Evolutionary conservation across 2,113 vertebrate genomes (phyloP).

Genomic region (Felis catus): DNA sequence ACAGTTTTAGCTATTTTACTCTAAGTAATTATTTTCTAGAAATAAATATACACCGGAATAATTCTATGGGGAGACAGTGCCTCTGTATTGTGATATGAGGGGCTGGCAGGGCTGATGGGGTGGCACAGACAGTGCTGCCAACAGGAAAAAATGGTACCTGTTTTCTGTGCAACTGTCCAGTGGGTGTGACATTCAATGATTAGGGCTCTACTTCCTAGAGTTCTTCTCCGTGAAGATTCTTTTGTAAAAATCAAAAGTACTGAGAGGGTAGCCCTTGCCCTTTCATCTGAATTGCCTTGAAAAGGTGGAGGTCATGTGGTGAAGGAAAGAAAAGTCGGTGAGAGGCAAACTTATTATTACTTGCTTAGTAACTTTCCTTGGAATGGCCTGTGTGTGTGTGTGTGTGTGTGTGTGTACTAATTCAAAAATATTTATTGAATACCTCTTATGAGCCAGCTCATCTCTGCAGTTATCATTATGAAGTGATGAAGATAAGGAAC

Average conservation of each 20-base stretch:
- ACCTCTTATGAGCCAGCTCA: neutral
- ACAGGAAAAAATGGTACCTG: neutral
- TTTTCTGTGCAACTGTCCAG: neutral
- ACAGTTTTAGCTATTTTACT: neutral
- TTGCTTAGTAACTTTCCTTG: neutral
- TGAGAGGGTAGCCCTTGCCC: neutral
- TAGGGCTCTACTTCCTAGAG: neutral
- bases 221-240: neutral
- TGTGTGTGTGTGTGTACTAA: neutral
- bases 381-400: neutral
- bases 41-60: neutral
- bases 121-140: accelerated
- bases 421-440: neutral
- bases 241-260: neutral
- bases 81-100: neutral
- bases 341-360: neutral
- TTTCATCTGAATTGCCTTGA: neutral
- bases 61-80: neutral
- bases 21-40: neutral
- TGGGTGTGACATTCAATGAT: neutral
- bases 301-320: neutral
- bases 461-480: neutral
- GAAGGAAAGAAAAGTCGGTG: neutral
- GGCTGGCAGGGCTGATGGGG: accelerated
- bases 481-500: neutral